Percentiles rank a stretch among this genome's conserved stretches.
Conservation (phyloP, 2,113 vertebrate genomes). For the Varanus salvator region DNA sequence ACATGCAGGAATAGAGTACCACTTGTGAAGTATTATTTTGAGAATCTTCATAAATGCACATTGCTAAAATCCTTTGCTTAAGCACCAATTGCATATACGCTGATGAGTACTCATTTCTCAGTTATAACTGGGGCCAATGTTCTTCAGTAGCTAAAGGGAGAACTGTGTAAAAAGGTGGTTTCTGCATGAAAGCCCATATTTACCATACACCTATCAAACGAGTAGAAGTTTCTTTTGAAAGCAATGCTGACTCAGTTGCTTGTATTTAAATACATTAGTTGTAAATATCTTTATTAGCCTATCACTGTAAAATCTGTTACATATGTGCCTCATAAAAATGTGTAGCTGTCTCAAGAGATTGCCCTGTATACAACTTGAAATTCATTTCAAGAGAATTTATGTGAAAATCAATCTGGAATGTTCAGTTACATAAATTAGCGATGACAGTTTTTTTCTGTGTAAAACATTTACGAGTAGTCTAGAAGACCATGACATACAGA, state of each 20-base stretch:
- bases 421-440: slow-evolving; percentile 57
- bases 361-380: slow-evolving; percentile 58
- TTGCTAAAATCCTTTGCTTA: neutral
- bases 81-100: neutral
- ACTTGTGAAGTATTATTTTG: neutral
- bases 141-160: neutral
- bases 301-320: slow-evolving; percentile 40
- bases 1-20: neutral
- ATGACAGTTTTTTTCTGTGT: slow-evolving; percentile 63
- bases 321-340: slow-evolving; percentile 42
- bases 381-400: slow-evolving; percentile 63
- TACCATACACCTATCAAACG: neutral
- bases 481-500: slow-evolving; percentile 47
- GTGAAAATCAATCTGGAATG: slow-evolving; percentile 65
- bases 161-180: neutral
- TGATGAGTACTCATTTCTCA: neutral
- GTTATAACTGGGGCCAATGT: neutral
- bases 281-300: slow-evolving; percentile 28
- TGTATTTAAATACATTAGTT: slow-evolving; percentile 34
- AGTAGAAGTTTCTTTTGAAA: slow-evolving; percentile 1
- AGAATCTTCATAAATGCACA: neutral
- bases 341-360: slow-evolving; percentile 59
- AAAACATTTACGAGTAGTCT: slow-evolving; percentile 59
- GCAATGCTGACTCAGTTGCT: neutral
- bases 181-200: neutral